A percentile compares a stretch with the other conserved stretches of the same genome.
These are phyloP conservation scores for Scalopus aquaticus DNA, from an alignment of 2,113 vertebrate genomes.

Conservation along the genomic window DNA sequence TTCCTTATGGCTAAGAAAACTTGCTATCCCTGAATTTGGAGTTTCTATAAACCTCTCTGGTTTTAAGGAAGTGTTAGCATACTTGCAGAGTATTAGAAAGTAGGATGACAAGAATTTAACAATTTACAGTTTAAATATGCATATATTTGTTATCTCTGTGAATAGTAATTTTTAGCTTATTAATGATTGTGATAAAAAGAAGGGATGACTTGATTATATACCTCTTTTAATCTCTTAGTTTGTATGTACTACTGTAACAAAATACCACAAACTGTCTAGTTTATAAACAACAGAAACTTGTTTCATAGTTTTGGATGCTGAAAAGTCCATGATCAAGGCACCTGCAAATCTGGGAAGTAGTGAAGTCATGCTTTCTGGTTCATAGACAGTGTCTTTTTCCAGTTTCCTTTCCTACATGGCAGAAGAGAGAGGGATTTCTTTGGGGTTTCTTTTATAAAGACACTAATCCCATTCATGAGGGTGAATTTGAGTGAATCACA, in stretches of 20 bases:
- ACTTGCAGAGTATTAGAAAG: not conserved
- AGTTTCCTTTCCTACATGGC: not conserved
- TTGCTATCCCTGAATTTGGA: not conserved
- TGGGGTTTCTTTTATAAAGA: not conserved
- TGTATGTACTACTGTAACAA: not conserved
- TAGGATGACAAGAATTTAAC: not conserved
- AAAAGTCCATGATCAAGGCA: not conserved
- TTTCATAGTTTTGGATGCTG: not conserved
- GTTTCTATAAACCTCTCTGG: not conserved
- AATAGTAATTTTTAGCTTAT: not conserved
- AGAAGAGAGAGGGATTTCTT: not conserved
- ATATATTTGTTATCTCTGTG: not conserved
- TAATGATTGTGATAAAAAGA: not conserved
- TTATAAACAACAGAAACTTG: too few relatives aligned
- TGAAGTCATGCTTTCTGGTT: not conserved
- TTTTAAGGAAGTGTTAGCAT: not conserved
- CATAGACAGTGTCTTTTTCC: not conserved
- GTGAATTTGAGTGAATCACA: not conserved
- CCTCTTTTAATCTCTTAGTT: not conserved
- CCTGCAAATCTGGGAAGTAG: not conserved
- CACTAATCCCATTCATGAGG: not conserved
- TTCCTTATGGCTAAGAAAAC: not conserved
- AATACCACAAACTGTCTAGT: not conserved
- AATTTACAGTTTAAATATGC: not conserved
- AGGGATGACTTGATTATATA: accelerated